phyloP scores from a whole-genome alignment of 37 sponge, comb jelly and placozoan species.

The Halichondria panicea region DNA sequence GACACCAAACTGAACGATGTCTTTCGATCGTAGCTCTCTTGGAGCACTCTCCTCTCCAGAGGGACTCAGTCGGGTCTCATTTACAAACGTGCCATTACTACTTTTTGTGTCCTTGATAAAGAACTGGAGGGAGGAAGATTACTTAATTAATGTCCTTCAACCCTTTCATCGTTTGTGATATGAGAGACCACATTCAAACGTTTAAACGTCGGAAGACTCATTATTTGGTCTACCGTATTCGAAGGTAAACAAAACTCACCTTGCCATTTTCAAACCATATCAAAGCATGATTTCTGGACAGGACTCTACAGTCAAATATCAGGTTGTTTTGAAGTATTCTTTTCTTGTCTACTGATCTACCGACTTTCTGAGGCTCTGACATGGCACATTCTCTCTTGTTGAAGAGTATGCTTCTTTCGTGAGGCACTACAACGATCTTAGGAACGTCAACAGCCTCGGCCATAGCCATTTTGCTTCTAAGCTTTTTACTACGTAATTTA shows the following conservation, averaged over 20 bases:
- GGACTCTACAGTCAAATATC: conserved; percentile 97
- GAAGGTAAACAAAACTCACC: too few species aligned
- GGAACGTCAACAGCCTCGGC: conserved; percentile 53
- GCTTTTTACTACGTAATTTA: too few species aligned
- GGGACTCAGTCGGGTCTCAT: conserved; percentile 81
- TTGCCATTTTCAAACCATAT: conserved; percentile 89
- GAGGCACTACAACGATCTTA: conserved; percentile 67
- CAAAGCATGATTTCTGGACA: conserved; percentile 96
- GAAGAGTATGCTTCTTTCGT: conserved; percentile 76
- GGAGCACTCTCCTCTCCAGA: conserved; percentile 92
- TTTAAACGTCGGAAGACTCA: not conserved
- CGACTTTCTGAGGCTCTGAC: conserved; percentile 73
- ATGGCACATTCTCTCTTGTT: conserved; percentile 63
- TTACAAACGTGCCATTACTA: conserved; percentile 98
- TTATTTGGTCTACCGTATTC: not conserved
- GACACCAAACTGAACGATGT: conserved; percentile 96
- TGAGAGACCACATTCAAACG: not conserved
- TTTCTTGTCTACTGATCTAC: conserved; percentile 81
- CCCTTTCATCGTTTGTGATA: not conserved
- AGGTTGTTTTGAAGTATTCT: conserved; percentile 83
- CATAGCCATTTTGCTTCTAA: too few species aligned
- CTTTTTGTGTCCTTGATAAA: conserved; percentile 96
- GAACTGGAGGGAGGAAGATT: conserved; percentile 58
- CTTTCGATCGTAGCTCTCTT: conserved; percentile 74
- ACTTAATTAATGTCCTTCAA: not conserved